Evolutionary conservation across 1,140 invertebrate genomes (phyloP).

Genomic region (Varroa destructor): DNA sequence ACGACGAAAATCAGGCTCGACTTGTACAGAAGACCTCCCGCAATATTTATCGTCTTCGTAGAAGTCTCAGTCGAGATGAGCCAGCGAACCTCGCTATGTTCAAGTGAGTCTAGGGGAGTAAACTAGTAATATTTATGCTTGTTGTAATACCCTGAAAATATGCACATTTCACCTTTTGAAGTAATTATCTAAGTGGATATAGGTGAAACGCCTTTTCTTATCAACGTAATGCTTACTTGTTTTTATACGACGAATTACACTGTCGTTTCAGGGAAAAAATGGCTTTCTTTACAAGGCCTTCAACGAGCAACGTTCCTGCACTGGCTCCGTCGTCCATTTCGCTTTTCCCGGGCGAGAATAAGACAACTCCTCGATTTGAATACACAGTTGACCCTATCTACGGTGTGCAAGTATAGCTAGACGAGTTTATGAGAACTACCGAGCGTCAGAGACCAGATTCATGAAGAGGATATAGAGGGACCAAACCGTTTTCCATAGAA

Average conservation of each 20-base stretch:
- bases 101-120: slow-evolving; percentile 54
- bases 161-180: not conserved
- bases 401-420: slow-evolving; percentile 34
- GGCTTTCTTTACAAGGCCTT: slow-evolving; percentile 64
- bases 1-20: slow-evolving; percentile 57
- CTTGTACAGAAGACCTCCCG: slow-evolving; percentile 69
- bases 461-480: too few relatives aligned
- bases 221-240: slow-evolving; percentile 29
- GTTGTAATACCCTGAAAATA: not conserved
- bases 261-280: slow-evolving; percentile 68
- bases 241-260: slow-evolving; percentile 10
- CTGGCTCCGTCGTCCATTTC: slow-evolving; percentile 15
- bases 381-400: slow-evolving; percentile 35
- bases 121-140: not conserved
- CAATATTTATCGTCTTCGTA: slow-evolving; percentile 74
- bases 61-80: slow-evolving; percentile 69
- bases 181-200: slow-evolving; percentile 21
- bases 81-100: slow-evolving; percentile 81
- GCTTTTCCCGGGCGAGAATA: slow-evolving; percentile 15
- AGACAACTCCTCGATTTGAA: slow-evolving; percentile 31
- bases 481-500: too few relatives aligned
- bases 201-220: slow-evolving; percentile 21
- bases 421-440: too few relatives aligned
- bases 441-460: too few relatives aligned
- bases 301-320: slow-evolving; percentile 12